Base-by-base conservation (phyloP, 2,888 invertebrate species). In the Polyommatus iphigenia region DNA sequence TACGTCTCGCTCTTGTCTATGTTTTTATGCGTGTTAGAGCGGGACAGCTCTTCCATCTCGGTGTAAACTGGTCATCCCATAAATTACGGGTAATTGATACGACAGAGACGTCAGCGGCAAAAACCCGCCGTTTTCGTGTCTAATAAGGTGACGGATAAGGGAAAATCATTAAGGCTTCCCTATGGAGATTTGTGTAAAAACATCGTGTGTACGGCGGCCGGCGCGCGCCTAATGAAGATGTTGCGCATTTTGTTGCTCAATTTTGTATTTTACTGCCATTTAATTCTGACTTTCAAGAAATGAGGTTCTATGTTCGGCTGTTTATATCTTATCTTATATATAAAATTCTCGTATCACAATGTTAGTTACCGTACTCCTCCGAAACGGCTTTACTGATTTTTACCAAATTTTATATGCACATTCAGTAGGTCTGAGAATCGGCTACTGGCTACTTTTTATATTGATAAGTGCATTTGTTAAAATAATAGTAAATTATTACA, bases 191-290 rank as follows among this genome's bases (percentile, higher is more conserved):
- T 78, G 80, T 71, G 82, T 80, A 82, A 82, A 82, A 82, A 82
- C 72, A 46, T 79, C 79, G 41, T 46, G 46, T 46, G 46, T 46
- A 10, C 10, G 46, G 80, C 79, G 32, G 32, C 32, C 32, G 32
- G 85, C 84, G 85, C 84, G 85, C 85, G 85, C 85, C 15, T 75
- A 32, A 75, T 75, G 24, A 54, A 75, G 54, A n/a, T 50, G 50
- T 75, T 73, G 54, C 59, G 78, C n/a, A n/a, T 81, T 82, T 54
- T 81, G 80, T 82, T 82, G 54, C 79, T 67, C 71, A 59, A 15
- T 67, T 18, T 67, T 32, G 29, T 18, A 4, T 15, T 67, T 10
- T 20, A n/a, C 0, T 24, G 20, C 20, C 13, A 36, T 0, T 36
- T 36, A 36, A 36, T 36, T 36, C 36, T 36, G 36, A 36, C 36